Percentiles rank a stretch among this genome's conserved stretches.
Conservation (phyloP, 2,797 vertebrate genomes). For the Gymnocypris eckloni region DNA sequence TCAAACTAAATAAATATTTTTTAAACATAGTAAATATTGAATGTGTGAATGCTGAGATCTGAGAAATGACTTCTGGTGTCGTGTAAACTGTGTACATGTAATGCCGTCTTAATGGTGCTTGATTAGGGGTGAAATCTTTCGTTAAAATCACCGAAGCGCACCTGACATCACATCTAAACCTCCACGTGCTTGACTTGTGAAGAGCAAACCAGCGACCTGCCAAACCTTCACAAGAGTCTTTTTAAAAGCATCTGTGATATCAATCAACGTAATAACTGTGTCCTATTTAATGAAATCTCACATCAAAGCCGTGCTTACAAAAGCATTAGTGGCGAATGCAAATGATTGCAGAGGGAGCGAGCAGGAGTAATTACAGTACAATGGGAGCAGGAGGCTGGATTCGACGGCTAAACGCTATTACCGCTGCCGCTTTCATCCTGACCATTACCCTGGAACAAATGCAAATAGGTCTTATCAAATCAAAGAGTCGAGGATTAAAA, state of each 20-base stretch:
- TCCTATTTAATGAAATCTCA: slow-evolving; percentile 69
- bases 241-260: slow-evolving; percentile 60
- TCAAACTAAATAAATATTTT: background rate
- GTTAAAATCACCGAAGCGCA: no score
- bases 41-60: background rate
- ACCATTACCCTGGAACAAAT: slow-evolving; percentile 63
- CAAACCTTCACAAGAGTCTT: slow-evolving; percentile 47
- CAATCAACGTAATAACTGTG: slow-evolving; percentile 62
- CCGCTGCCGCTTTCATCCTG: slow-evolving; percentile 65
- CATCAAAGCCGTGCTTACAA: slow-evolving; percentile 67
- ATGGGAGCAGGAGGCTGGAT: slow-evolving; percentile 9
- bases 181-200: background rate
- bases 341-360: slow-evolving; percentile 62
- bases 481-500: slow-evolving; percentile 43
- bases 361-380: slow-evolving; percentile 66
- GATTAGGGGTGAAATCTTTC: background rate
- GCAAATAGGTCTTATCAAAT: slow-evolving; percentile 65
- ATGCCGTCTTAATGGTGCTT: background rate
- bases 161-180: slow-evolving; percentile 2
- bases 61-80: background rate
- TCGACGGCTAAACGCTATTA: slow-evolving; percentile 50
- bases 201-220: background rate
- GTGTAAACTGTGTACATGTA: background rate
- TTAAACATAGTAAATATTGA: background rate
- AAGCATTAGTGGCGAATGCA: slow-evolving; percentile 69